A percentile compares a stretch with the other conserved stretches of the same genome.
phyloP scores from a whole-genome alignment of 2,888 invertebrate genomes.

The Zelleria hepariella region DNA sequence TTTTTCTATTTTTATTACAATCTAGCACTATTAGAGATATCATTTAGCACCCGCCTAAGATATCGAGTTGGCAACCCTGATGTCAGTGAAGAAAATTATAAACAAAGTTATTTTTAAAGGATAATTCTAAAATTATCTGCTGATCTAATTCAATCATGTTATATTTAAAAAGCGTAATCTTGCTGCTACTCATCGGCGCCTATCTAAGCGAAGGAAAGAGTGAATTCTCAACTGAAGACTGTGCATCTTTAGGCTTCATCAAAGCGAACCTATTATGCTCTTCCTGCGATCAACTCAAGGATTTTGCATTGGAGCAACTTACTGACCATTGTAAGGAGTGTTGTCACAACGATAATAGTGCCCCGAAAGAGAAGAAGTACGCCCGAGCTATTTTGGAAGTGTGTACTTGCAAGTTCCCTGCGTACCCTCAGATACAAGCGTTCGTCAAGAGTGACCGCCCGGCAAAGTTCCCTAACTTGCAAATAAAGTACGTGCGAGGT shows the following conservation, averaged over 20 bases:
- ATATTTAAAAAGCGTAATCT: not conserved
- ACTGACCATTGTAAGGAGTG: slow-evolving; percentile 83
- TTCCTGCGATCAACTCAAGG: slow-evolving; percentile 87
- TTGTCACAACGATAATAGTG: slow-evolving; percentile 81
- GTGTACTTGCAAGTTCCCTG: slow-evolving; percentile 98
- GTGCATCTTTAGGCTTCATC: slow-evolving; percentile 87
- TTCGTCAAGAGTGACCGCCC: slow-evolving; percentile 96
- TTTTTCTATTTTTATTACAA: too few relatives aligned
- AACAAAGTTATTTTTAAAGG: not conserved
- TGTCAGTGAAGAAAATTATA: not conserved
- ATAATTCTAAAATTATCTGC: not conserved
- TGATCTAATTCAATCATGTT: not conserved
- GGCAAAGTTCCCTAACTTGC: slow-evolving; percentile 90
- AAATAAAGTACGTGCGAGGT: slow-evolving; percentile 93
- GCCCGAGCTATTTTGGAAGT: slow-evolving; percentile 95
- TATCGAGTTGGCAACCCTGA: too few relatives aligned
- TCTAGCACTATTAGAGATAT: too few relatives aligned
- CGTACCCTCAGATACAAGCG: slow-evolving; percentile 98
- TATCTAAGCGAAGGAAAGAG: slow-evolving; percentile 20
- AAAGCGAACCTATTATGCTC: slow-evolving; percentile 89
- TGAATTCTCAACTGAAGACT: slow-evolving; percentile 85
- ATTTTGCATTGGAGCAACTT: slow-evolving; percentile 79
- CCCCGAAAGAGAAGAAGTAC: slow-evolving; percentile 80
- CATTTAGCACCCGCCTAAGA: too few relatives aligned
- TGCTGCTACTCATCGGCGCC: not conserved